These are phyloP conservation scores for Thymelicus sylvestris DNA, from an alignment of 2,888 invertebrate genomes.

Conservation along the genomic window DNA sequence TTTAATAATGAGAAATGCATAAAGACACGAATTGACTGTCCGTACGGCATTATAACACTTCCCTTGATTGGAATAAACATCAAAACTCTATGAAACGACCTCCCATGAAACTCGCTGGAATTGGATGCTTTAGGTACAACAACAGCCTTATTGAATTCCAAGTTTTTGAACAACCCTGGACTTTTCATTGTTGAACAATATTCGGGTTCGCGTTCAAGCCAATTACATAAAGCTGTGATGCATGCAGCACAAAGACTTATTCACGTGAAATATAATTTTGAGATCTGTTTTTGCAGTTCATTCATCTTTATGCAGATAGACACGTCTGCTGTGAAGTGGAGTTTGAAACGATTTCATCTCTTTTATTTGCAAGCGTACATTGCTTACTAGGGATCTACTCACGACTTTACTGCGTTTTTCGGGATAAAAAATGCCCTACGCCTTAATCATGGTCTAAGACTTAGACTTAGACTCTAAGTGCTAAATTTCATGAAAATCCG, in stretches of 20 bases:
- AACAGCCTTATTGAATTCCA: conserved; percentile 59
- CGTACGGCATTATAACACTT: conserved; percentile 32
- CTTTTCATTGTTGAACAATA: conserved; percentile 41
- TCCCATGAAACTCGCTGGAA: neutral
- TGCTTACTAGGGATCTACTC: too few relatives aligned
- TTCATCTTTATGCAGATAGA: neutral
- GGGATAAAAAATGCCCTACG: too few relatives aligned
- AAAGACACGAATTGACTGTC: neutral
- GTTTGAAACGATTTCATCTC: too few relatives aligned
- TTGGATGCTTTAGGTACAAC: conserved; percentile 21
- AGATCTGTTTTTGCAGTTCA: neutral
- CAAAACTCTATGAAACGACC: conserved; percentile 12
- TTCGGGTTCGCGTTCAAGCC: conserved; percentile 7
- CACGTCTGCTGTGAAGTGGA: too few relatives aligned
- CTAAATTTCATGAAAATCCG: too few relatives aligned
- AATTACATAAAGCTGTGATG: conserved; percentile 17
- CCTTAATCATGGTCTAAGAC: too few relatives aligned
- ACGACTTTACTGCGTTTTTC: too few relatives aligned
- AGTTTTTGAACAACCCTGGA: conserved; percentile 51
- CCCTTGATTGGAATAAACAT: conserved; percentile 22
- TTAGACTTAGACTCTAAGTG: too few relatives aligned
- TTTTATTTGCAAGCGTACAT: too few relatives aligned
- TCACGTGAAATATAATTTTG: too few relatives aligned
- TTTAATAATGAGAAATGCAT: too few relatives aligned
- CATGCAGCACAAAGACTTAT: neutral